A percentile compares a stretch with the other conserved stretches of the same genome.
Conservation (phyloP, 2,888 invertebrate species). For the Aphodius granarius region DNA sequence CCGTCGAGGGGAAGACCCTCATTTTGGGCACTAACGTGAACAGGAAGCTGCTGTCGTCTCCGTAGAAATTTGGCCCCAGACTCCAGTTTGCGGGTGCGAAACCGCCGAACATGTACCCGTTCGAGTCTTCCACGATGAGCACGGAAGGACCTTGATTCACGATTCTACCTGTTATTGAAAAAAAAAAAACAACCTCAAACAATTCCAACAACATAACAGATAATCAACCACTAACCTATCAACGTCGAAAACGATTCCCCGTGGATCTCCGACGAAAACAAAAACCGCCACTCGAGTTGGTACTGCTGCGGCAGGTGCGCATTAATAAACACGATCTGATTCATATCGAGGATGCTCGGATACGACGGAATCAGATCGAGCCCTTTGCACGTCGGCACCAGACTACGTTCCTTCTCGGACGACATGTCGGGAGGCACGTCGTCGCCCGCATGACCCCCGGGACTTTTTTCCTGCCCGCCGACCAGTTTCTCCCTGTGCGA, state of each 20-base stretch:
- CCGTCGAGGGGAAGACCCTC: slow-evolving; percentile 75
- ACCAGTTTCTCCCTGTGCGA: slow-evolving; percentile 56
- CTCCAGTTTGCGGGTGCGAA: slow-evolving; percentile 82
- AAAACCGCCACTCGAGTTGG: slow-evolving; percentile 81
- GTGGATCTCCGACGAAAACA: slow-evolving; percentile 84
- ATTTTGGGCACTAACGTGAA: slow-evolving; percentile 83
- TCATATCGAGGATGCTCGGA: slow-evolving; percentile 73
- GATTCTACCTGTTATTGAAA: slow-evolving; percentile 62
- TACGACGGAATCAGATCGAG: slow-evolving; percentile 75
- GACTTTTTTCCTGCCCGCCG: slow-evolving; percentile 42
- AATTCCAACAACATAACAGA: no score
- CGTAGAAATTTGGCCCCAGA: slow-evolving; percentile 74
- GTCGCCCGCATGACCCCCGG: slow-evolving; percentile 36
- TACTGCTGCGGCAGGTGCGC: slow-evolving; percentile 74
- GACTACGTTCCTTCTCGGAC: slow-evolving; percentile 55
- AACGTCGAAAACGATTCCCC: slow-evolving; percentile 90
- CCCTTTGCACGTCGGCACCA: slow-evolving; percentile 61
- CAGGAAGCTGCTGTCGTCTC: slow-evolving; percentile 76
- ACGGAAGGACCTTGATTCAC: slow-evolving; percentile 81
- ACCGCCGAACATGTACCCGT: slow-evolving; percentile 86
- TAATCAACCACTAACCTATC: slow-evolving; percentile 54
- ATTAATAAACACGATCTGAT: slow-evolving; percentile 80
- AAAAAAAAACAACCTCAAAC: background rate
- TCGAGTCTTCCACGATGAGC: slow-evolving; percentile 79
- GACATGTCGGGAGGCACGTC: slow-evolving; percentile 39